Evolutionary conservation across 1,140 invertebrate species (phyloP), one percentile per base, ranked within the genome.

Genomic region (Drosophila miranda): DNA sequence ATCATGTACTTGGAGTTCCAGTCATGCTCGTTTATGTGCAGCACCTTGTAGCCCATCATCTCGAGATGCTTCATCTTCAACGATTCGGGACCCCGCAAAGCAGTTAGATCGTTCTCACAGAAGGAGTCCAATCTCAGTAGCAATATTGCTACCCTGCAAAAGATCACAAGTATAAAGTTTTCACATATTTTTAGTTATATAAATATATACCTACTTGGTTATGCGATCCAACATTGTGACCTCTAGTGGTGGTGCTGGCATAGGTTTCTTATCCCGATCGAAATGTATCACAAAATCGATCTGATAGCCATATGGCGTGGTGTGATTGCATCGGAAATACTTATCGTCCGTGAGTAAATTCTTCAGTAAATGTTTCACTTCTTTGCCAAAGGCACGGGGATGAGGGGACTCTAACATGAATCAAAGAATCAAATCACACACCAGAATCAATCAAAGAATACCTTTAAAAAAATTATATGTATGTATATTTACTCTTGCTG

Each of bases 21-120:
- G 43, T 92, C 89, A 48, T 90, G 89, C n/a, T 91, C 86, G 50
- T 92, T 92, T 4, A 94, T 89, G 28, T 91, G 81, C 34, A 93
- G 68, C 5, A 94, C 93, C 63, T 91, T 91, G 62, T 93, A 94
- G 11, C 93, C 93, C 64, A 94, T 86, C 54, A 94, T 93, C 90
- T 94, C 93, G 44, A 94, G 86, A 89, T 94, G 93, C 62, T 93
- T 89, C 14, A 91, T 91, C 67, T 92, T 92, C 41, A 93, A 64
- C 21, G 90, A 90, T 49, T 91, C 89, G 1, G 83, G 73, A 3
- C 92, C 92, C 30, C 89, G 91, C 42, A 93, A 45, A 3, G 90
- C 75, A 5, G 75, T 81, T n/a, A 90, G 41, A 72, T 91, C 81
- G 28, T 91, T 91, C 38, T 89, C 76, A 28, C 90, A 91, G 67